phyloP scores from a whole-genome alignment of 2,888 invertebrate species.

The Ennomos quercinarius region DNA sequence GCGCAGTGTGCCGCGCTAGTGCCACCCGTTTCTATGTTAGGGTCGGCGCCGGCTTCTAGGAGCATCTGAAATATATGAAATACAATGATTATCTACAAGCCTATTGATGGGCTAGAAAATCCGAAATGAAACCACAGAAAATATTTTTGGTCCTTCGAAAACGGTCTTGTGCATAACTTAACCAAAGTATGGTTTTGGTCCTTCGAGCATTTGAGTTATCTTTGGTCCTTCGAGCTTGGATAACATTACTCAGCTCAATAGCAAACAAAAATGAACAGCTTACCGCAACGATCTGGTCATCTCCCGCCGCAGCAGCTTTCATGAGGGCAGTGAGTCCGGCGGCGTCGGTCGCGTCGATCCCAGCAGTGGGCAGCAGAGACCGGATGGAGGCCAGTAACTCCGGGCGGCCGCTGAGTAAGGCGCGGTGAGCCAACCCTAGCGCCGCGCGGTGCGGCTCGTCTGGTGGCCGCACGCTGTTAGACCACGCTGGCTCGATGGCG shows the following conservation, averaged over 20 bases:
- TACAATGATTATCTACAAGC: too few species aligned
- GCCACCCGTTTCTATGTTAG: conserved; percentile 92
- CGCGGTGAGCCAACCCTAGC: conserved; percentile 91
- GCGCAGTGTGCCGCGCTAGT: conserved; percentile 69
- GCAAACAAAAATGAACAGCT: too few species aligned
- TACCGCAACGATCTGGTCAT: conserved; percentile 89
- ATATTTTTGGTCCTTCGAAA: too few species aligned
- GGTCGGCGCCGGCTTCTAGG: conserved; percentile 92
- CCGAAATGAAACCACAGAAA: too few species aligned
- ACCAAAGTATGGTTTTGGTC: too few species aligned
- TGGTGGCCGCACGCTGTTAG: conserved; percentile 61
- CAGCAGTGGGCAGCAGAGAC: conserved; percentile 88
- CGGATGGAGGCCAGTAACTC: conserved; percentile 92
- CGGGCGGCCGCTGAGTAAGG: conserved; percentile 91
- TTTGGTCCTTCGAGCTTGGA: too few species aligned
- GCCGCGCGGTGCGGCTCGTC: conserved; percentile 88
- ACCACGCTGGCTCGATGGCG: conserved; percentile 78
- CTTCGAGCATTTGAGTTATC: too few species aligned
- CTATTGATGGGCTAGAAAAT: too few species aligned
- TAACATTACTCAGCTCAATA: too few species aligned
- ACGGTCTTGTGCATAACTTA: too few species aligned
- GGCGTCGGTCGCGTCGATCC: conserved; percentile 91
- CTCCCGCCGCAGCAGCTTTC: conserved; percentile 92
- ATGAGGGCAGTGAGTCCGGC: conserved; percentile 93
- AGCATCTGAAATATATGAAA: conserved; percentile 78